Evolutionary conservation across 2,113 vertebrate species (phyloP).

Genomic region (Casuarius casuarius): DNA sequence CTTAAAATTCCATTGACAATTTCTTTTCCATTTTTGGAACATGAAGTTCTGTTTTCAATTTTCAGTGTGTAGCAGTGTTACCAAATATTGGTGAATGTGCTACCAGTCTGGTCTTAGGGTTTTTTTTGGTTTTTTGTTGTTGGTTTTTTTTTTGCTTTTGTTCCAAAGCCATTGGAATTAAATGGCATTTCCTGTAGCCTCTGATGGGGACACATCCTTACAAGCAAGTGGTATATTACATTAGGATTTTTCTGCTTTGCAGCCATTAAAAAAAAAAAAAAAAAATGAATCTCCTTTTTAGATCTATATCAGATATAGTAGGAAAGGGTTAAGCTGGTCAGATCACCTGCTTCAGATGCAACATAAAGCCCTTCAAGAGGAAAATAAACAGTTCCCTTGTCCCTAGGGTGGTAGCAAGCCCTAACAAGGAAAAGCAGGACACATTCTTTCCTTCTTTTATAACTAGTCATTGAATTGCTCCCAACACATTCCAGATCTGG

Average conservation of each 20-base stretch:
- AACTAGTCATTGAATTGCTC: conserved; percentile 50
- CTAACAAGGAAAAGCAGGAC: conserved; percentile 60
- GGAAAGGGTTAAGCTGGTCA: background rate
- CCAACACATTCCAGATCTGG: conserved; percentile 67
- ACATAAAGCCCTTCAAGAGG: background rate
- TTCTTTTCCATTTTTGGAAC: background rate
- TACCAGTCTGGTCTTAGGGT: background rate
- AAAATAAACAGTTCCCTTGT: conserved; percentile 42
- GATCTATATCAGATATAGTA: background rate
- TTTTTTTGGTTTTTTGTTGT: background rate
- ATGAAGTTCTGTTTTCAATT: conserved; percentile 32
- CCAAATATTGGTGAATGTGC: conserved; percentile 34
- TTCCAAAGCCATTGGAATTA: background rate
- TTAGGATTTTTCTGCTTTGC: background rate
- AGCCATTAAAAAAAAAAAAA: background rate
- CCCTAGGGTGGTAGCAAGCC: conserved; percentile 37
- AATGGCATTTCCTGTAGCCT: background rate
- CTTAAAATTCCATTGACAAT: conserved; percentile 33
- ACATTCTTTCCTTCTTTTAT: conserved; percentile 59
- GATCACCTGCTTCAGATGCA: background rate
- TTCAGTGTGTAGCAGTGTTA: background rate
- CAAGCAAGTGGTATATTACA: background rate
- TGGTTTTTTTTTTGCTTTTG: background rate
- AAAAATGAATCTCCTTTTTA: no score
- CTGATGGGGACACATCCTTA: background rate